Evolutionary conservation across 2,113 vertebrate species (phyloP).

Genomic region (Tychaedon coryphoeus): DNA sequence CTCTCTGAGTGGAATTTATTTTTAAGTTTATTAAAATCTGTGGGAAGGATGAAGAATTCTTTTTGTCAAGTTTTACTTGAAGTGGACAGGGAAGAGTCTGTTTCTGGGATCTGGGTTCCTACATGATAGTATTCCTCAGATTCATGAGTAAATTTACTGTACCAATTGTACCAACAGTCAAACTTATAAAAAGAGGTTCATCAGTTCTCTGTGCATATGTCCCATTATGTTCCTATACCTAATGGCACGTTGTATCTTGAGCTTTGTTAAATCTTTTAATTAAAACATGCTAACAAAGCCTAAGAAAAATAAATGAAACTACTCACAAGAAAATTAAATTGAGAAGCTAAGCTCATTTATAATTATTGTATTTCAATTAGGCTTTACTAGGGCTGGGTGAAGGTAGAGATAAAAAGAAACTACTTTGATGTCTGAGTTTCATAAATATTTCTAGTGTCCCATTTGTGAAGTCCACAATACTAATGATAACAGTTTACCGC

Average conservation of each 20-base stretch:
- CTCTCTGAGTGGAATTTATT: not conserved
- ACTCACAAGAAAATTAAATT: conserved; percentile 77
- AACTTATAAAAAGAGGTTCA: not conserved
- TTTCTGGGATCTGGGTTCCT: not conserved
- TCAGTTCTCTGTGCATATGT: not conserved
- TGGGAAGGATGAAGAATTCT: not conserved
- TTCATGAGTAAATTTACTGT: not conserved
- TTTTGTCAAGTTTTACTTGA: not conserved
- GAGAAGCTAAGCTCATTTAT: conserved; percentile 79
- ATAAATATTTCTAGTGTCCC: conserved; percentile 68
- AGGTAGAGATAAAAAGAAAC: conserved; percentile 70
- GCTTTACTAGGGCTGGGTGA: conserved; percentile 62
- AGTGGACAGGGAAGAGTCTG: not conserved
- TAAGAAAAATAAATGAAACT: conserved; percentile 76
- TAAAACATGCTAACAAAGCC: conserved; percentile 79
- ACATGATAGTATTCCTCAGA: not conserved
- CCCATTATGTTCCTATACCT: conserved; percentile 18
- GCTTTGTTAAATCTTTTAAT: conserved; percentile 79
- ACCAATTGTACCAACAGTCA: not conserved
- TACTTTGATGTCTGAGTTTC: conserved; percentile 54
- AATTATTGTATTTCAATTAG: conserved; percentile 85
- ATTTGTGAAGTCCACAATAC: conserved; percentile 21
- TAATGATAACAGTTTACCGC: conserved; percentile 35
- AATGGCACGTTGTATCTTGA: conserved; percentile 54
- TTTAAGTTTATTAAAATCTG: not conserved